A percentile compares a stretch with the other conserved stretches of the same genome.
These are phyloP conservation scores for Apostichopus japonicus DNA, from an alignment of 35 echinoderm and acorn worm species.

Conservation along the genomic window DNA sequence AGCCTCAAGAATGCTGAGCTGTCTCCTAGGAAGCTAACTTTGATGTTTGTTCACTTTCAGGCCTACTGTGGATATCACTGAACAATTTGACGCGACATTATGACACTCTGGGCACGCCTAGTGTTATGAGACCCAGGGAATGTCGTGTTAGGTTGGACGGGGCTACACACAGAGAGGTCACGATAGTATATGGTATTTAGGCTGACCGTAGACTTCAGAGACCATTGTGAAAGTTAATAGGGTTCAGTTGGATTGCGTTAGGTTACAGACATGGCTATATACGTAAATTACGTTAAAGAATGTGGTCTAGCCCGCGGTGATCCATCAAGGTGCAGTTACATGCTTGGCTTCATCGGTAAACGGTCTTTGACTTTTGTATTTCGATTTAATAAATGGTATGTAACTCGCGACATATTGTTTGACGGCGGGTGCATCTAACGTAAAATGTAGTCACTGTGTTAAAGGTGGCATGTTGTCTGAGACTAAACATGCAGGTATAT, in stretches of 20 bases:
- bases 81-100: slow-evolving; percentile 18
- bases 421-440: too few relatives aligned
- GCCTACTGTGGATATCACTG: slow-evolving; percentile 29
- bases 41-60: not conserved
- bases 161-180: slow-evolving; percentile 11
- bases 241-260: not conserved
- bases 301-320: not conserved
- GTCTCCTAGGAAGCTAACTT: slow-evolving; percentile 18
- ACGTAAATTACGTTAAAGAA: not conserved
- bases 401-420: too few relatives aligned
- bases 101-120: not conserved
- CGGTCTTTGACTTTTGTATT: too few relatives aligned
- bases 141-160: not conserved
- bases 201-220: not conserved
- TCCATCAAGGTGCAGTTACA: not conserved
- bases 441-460: too few relatives aligned
- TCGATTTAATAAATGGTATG: too few relatives aligned
- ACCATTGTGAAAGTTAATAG: not conserved
- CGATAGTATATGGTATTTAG: not conserved
- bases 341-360: too few relatives aligned
- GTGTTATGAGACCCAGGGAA: not conserved
- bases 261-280: not conserved
- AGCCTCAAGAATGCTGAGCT: slow-evolving; percentile 30
- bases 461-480: too few relatives aligned
- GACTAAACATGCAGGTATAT: too few relatives aligned